Percentiles rank a stretch among this genome's conserved stretches.
Conservation (phyloP, 92 coral and sea anemone species). For the Actinostola sp. region DNA sequence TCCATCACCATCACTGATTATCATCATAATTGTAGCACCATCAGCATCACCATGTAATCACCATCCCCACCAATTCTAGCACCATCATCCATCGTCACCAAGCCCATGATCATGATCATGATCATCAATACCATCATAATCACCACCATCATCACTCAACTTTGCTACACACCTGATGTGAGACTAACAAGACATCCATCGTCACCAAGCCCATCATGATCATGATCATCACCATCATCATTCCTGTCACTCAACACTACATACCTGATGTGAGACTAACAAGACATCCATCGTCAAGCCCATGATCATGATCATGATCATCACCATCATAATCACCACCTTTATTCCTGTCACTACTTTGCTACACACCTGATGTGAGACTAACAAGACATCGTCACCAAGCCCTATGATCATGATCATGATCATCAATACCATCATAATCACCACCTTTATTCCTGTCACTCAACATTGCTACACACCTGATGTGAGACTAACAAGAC, state of each 20-base stretch:
- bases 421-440: neutral
- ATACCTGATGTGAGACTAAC: constrained; percentile 89
- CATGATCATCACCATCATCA: neutral
- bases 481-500: constrained; percentile 84
- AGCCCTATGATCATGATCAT: neutral
- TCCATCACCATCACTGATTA: no score
- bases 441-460: neutral
- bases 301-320: no score
- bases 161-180: constrained; percentile 75
- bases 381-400: constrained; percentile 48
- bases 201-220: neutral
- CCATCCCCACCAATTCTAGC: no score
- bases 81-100: constrained; percentile 28
- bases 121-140: neutral
- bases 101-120: neutral
- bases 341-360: neutral
- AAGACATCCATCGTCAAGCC: no score
- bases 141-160: neutral
- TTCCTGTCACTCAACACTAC: neutral
- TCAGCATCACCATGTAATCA: no score
- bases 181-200: constrained; percentile 71
- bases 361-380: constrained; percentile 84
- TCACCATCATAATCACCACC: neutral
- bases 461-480: constrained; percentile 42
- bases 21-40: no score